Base-by-base conservation (phyloP, 2,113 vertebrate species). In the Entomyzon cyanotis region DNA sequence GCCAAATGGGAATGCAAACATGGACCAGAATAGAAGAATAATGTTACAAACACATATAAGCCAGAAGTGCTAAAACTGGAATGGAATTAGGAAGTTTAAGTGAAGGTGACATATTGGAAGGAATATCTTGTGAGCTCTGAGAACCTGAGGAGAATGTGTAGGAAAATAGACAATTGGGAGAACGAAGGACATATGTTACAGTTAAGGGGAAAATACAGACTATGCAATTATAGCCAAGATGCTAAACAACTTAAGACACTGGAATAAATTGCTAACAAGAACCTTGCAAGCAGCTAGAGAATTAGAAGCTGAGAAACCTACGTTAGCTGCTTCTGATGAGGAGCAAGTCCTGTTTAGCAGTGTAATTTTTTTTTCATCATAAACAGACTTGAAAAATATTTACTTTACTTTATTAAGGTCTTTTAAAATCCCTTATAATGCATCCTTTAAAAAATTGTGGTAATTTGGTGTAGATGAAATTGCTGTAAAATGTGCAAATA, bases 1-100 rank as follows among this genome's bases (percentile, higher is more conserved):
- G 25, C 10, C n/a, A 87, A 81, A 59, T 39, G 4, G 23, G 12
- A 93, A 77, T 6, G 7, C 16, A 84, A 65, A 70, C 20, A 49
- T 1, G 2, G 37, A 31, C 11, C 0, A 0, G 42, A 89, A 35
- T 2, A 73, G 18, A 79, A 31, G 8, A 79, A 58, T 7, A 37
- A 19, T 37, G 17, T 37, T 77, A 39, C 4, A 65, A 74, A 62
- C 24, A 21, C 10, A 20, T 15, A 4, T 47, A 84, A 53, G 5
- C 11, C 16, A 39, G 41, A 82, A 63, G 15, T 55, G 71, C 14
- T 35, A 35, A 77, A 91, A 91, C 6, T n/a, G 6, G 14, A 64
- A 93, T 25, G 2, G 8, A 91, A 84, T n/a, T 5, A 12, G 5
- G 4, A 68, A 71, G 6, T n/a, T 65, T 50, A 84, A 41, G 7